Conservation (phyloP, 2,797 vertebrate species). For the Sarcophilus harrisii region DNA sequence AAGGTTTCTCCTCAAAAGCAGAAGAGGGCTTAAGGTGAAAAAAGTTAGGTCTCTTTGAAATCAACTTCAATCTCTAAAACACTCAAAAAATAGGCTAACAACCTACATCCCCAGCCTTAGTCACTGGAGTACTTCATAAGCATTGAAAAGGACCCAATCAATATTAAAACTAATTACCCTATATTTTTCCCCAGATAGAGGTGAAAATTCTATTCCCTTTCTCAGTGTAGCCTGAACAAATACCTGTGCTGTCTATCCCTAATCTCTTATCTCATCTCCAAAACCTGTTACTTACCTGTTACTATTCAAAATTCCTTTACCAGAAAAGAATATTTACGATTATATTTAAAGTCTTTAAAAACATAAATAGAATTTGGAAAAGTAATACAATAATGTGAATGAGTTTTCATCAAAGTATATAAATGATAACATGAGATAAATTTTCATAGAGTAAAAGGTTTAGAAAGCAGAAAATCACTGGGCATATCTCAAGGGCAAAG, state of each 20-base stretch:
- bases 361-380: not conserved
- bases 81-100: not conserved
- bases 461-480: not conserved
- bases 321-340: constrained; percentile 40
- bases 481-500: not conserved
- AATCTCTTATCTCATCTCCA: not conserved
- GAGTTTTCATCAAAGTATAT: not conserved
- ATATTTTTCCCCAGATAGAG: not conserved
- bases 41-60: not conserved
- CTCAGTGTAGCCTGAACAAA: not conserved
- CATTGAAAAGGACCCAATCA: not conserved
- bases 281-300: not conserved
- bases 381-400: not conserved
- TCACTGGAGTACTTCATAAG: not conserved
- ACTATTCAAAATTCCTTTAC: constrained; percentile 32
- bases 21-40: not conserved
- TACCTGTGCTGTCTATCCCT: not conserved
- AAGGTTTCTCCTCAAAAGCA: not conserved
- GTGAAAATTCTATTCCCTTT: not conserved
- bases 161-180: not conserved
- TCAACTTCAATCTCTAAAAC: not conserved
- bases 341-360: constrained; percentile 45
- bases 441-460: not conserved
- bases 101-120: not conserved
- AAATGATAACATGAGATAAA: not conserved